These are phyloP conservation scores for Phyllotis vaccarum DNA, from an alignment of 2,797 vertebrate genomes.

Conservation along the genomic window DNA sequence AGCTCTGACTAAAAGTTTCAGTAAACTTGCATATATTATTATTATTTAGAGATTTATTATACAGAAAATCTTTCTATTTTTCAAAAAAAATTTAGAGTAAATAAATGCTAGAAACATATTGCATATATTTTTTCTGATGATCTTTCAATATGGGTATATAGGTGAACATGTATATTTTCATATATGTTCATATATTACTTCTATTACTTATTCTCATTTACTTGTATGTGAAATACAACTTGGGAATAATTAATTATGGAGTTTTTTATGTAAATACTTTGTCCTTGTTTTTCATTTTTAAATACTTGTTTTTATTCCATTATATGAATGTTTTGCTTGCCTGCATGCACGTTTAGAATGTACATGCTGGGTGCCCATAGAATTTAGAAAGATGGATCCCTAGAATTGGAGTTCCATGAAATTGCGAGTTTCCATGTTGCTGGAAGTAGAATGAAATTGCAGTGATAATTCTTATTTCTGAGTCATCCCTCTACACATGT, in stretches of 20 bases:
- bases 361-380: background rate
- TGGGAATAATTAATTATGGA: background rate
- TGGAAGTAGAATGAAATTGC: background rate
- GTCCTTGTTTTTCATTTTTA: background rate
- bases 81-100: background rate
- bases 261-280: background rate
- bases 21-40: background rate
- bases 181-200: background rate
- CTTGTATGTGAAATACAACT: background rate
- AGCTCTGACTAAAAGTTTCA: background rate
- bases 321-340: background rate
- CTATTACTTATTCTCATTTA: background rate
- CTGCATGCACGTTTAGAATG: background rate
- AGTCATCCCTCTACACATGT: background rate
- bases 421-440: background rate
- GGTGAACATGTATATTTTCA: background rate
- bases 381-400: background rate
- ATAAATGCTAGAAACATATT: background rate
- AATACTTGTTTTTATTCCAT: background rate
- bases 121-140: accelerated
- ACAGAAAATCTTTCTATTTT: too few species aligned
- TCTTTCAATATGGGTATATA: background rate
- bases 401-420: too few species aligned
- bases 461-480: background rate
- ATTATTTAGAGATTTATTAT: background rate